Conservation (phyloP, 2,888 invertebrate genomes). For the Mellilla xanthometata region DNA sequence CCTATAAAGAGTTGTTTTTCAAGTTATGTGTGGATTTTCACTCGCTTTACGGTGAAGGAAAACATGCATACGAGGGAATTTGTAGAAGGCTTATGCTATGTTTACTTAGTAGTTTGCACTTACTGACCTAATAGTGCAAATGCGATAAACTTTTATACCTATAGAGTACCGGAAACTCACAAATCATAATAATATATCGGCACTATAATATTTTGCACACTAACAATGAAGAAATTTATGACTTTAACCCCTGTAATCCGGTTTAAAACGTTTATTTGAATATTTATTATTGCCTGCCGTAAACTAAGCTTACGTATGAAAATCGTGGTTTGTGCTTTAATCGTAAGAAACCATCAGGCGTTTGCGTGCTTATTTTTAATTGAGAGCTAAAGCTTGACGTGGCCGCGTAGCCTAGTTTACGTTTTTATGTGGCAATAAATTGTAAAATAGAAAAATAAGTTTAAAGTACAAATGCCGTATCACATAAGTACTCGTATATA, state of each 20-base stretch:
- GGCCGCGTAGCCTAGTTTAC: conserved; percentile 20
- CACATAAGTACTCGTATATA: too few species aligned
- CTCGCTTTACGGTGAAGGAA: too few species aligned
- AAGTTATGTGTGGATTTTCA: too few species aligned
- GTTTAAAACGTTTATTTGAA: conserved; percentile 2
- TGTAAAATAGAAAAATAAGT: background rate
- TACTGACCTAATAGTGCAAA: too few species aligned
- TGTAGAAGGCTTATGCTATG: too few species aligned
- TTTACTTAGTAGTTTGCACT: too few species aligned
- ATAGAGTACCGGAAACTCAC: too few species aligned
- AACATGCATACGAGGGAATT: too few species aligned
- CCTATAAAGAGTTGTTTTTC: too few species aligned
- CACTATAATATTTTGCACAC: background rate
- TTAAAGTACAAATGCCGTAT: too few species aligned
- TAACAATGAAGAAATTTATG: conserved; percentile 1
- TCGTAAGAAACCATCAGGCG: conserved; percentile 42
- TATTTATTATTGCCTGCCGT: conserved; percentile 25
- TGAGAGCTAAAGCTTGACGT: conserved; percentile 22
- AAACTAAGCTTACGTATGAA: conserved; percentile 16
- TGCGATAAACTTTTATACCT: background rate
- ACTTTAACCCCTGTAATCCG: background rate
- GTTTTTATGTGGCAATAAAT: background rate
- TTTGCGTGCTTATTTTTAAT: conserved; percentile 43
- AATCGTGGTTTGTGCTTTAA: conserved; percentile 32
- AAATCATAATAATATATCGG: too few species aligned